Percentiles rank a stretch among this genome's conserved stretches.
phyloP scores from a whole-genome alignment of 2,888 invertebrate species.

The Nymphalis urticae region DNA sequence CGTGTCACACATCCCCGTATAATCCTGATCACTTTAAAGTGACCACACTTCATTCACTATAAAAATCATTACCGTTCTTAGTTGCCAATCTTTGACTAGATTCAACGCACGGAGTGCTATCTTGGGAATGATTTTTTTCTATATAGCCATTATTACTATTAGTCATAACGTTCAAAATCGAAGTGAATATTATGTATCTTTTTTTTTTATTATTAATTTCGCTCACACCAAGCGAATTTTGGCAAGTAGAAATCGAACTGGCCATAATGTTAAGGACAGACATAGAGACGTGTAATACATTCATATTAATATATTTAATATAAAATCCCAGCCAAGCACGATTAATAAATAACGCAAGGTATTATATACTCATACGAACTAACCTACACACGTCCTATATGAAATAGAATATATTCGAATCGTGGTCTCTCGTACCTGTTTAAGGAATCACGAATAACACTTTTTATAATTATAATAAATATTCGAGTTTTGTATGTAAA shows the following conservation, averaged over 20 bases:
- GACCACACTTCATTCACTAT: constrained; percentile 12
- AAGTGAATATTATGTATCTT: neutral
- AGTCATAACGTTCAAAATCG: neutral
- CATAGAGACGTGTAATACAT: constrained; percentile 29
- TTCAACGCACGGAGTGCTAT: constrained; percentile 20
- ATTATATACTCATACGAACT: constrained; percentile 50
- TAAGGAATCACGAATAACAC: constrained; percentile 52
- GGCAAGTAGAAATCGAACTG: constrained; percentile 59
- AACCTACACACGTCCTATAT: constrained; percentile 59
- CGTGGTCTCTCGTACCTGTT: constrained; percentile 65
- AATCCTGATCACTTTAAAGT: constrained; percentile 11
- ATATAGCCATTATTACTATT: neutral
- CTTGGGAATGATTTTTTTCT: constrained; percentile 10
- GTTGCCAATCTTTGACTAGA: constrained; percentile 30
- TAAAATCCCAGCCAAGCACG: constrained; percentile 64
- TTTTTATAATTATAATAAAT: constrained; percentile 44
- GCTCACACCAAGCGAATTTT: constrained; percentile 68
- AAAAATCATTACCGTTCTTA: constrained; percentile 16
- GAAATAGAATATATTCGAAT: constrained; percentile 46
- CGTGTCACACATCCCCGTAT: neutral
- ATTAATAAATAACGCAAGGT: constrained; percentile 53
- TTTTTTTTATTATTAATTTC: constrained; percentile 40
- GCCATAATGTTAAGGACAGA: constrained; percentile 39
- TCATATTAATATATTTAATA: constrained; percentile 35
- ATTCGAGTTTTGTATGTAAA: constrained; percentile 43